Evolutionary conservation across 2,888 invertebrate species (phyloP).

Genomic region (Halictus ligatus): DNA sequence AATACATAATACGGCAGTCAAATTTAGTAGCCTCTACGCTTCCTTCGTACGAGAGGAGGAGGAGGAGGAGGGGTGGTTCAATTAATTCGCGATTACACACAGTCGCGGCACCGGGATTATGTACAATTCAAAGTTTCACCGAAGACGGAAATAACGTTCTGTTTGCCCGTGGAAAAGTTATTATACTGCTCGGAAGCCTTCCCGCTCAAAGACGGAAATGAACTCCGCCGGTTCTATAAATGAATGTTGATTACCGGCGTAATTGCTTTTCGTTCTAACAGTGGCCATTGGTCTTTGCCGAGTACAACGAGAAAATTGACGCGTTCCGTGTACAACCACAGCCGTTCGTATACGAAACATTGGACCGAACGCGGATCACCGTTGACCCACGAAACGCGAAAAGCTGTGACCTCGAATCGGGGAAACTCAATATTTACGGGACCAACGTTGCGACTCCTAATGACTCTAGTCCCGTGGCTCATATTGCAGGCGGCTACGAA

Average conservation of each 20-base stretch:
- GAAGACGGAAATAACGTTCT: constrained; percentile 37
- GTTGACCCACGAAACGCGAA: not conserved
- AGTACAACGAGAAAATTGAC: not conserved
- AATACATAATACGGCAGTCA: constrained; percentile 67
- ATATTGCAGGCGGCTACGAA: not conserved
- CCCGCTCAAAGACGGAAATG: not conserved
- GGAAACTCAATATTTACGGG: not conserved
- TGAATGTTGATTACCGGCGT: constrained; percentile 13
- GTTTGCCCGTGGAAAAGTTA: constrained; percentile 11
- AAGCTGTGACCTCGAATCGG: not conserved
- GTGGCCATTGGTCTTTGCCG: not conserved
- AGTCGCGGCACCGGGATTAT: constrained; percentile 9
- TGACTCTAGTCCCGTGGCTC: not conserved
- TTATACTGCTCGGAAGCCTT: not conserved
- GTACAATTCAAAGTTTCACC: constrained; percentile 41
- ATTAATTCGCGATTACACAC: constrained; percentile 68
- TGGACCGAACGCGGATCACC: not conserved
- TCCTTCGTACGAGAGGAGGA: constrained; percentile 15
- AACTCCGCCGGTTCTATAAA: not conserved
- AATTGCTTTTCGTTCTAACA: not conserved
- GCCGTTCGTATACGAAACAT: not conserved
- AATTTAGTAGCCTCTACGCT: constrained; percentile 55
- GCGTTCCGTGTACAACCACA: no score
- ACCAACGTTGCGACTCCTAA: not conserved
- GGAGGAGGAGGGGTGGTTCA: constrained; percentile 41